Base-by-base conservation (phyloP, 2,113 vertebrate species). In the Pandion haliaetus region DNA sequence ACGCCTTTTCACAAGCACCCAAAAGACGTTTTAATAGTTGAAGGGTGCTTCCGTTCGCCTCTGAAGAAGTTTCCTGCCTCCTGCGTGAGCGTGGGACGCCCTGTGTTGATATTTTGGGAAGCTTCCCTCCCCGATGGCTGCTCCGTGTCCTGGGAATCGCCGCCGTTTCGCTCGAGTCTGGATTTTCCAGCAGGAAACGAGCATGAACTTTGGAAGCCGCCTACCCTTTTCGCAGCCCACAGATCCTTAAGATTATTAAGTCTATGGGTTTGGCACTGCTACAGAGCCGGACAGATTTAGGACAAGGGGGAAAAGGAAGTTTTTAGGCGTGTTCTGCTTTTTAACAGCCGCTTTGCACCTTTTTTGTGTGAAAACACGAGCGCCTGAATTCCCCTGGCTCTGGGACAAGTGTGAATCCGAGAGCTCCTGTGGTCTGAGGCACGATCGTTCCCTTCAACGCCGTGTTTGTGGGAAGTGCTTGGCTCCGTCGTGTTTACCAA, bases 11-110 rank as follows among this genome's bases (percentile, higher is more conserved):
- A 2, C 5, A 4, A 42, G 34, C 24, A 2, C 34, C 28, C n/a
- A 2, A 14, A 20, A 49, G 63, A 32, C 4, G 3, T 25, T 47
- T 32, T 6, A 12, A 10, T 1, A 12, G 50, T 6, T 2, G 15
- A 17, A 36, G 50, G 14, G 44, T 6, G 44, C 44, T 15, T n/a
- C 72, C 18, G 2, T 17, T 19, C 24, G 23, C 66, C 44, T 24
- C 26, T 12, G 5, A 23, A 9, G 31, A 34, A 3, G 5, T 17
- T 32, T 38, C 49, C 49, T 7, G 23, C 50, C 32, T 36, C 50
- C 34, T 17, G 4, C 8, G 3, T 17, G 2, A 17, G n/a, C 54
- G 16, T 14, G 34, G 52, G 72, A 47, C 3, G 5, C 31, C 57
- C 42, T 10, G 17, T 6, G 14, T 18, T 3, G 15, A 5, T 31